Evolutionary conservation across 2,113 vertebrate species (phyloP).

Genomic region (Sceloporus undulatus): DNA sequence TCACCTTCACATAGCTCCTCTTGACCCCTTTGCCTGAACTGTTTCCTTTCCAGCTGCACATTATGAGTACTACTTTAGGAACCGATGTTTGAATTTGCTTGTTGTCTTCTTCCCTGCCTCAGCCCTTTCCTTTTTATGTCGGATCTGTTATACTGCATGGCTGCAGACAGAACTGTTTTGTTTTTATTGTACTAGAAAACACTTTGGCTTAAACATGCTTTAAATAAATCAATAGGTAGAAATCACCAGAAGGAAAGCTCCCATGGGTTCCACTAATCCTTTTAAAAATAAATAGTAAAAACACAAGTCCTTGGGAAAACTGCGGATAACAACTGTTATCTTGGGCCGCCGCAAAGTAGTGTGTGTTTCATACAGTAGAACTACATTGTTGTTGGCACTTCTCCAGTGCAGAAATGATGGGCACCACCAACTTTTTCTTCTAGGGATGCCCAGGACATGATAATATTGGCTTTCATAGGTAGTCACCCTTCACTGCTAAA

Average conservation of each 20-base stretch:
- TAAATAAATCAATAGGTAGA: not conserved
- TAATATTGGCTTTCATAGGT: not conserved
- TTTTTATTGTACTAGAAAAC: not conserved
- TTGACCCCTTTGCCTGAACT: not conserved
- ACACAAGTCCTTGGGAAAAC: not conserved
- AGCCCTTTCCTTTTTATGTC: not conserved
- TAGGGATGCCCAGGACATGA: not conserved
- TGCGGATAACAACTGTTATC: not conserved
- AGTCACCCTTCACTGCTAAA: rapidly evolving
- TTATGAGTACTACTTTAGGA: not conserved
- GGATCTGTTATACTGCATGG: not conserved
- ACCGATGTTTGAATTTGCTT: not conserved
- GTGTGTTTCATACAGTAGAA: not conserved
- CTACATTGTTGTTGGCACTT: not conserved
- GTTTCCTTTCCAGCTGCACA: not conserved
- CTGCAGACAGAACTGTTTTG: not conserved
- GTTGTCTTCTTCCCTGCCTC: not conserved
- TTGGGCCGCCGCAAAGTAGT: too few relatives aligned
- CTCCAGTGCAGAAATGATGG: not conserved
- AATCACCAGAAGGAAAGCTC: not conserved
- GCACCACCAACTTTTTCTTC: not conserved
- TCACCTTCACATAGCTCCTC: too few relatives aligned
- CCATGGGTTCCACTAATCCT: not conserved
- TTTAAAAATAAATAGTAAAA: not conserved
- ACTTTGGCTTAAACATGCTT: not conserved